phyloP scores from a whole-genome alignment of 2,113 vertebrate genomes.

The Xiphias gladius region DNA sequence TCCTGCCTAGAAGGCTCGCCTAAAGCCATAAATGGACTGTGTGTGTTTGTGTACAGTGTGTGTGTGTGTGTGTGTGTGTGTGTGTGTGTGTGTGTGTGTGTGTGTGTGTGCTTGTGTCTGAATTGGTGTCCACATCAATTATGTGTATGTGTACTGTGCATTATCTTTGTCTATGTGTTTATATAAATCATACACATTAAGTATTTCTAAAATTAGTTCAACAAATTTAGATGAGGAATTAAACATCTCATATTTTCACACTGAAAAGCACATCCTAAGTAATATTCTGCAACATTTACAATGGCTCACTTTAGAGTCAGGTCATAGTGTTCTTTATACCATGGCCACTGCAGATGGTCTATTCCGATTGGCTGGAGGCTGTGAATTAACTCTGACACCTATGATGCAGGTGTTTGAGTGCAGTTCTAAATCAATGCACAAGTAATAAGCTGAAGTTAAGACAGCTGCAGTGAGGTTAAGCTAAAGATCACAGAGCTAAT shows the following conservation, averaged over 20 bases:
- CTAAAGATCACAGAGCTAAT: neutral
- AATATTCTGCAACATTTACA: neutral
- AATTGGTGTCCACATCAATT: neutral
- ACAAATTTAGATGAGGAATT: neutral
- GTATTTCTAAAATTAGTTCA: neutral
- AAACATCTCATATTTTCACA: neutral
- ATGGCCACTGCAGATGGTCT: neutral
- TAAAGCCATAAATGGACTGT: constrained; percentile 52
- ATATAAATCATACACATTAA: neutral
- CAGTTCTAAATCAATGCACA: neutral
- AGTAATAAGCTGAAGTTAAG: neutral
- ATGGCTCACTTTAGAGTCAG: neutral
- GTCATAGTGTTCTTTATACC: neutral
- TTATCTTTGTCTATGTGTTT: constrained; percentile 7
- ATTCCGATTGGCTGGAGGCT: neutral
- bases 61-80: constrained; percentile 21
- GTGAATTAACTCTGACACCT: neutral
- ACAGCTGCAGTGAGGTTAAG: neutral
- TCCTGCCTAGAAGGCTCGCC: constrained; percentile 69
- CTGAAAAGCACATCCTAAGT: neutral
- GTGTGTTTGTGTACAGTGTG: constrained; percentile 12
- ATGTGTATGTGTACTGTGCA: constrained; percentile 1
- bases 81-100: constrained; percentile 14
- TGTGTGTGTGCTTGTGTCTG: constrained; percentile 7
- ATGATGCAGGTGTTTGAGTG: neutral